Evolutionary conservation across 2,888 invertebrate genomes (phyloP), one percentile per base, ranked within the genome.

Genomic region (Catotricha subobsoleta): DNA sequence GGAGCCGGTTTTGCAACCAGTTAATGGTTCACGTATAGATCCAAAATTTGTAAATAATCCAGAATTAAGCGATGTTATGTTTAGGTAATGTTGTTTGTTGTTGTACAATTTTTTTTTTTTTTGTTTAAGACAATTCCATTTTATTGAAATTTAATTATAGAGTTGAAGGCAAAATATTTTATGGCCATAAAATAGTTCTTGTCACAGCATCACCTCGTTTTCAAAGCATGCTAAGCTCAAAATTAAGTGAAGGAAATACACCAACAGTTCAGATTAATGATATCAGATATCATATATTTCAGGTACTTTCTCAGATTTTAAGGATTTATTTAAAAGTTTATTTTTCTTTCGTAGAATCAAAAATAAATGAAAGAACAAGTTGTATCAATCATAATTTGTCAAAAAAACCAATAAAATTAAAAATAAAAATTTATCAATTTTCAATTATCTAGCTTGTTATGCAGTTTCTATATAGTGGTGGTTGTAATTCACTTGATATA

Each of bases 21-120:
- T 72, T 1, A 66, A 62, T 47, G 75, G 77, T 28, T 81, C 87
- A 0, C 68, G 87, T 44, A 87, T 90, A 49, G 91, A 92, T 65
- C 84, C 88, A 1, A 81, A 84, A 54, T 92, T 87, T 64, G 88
- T 92, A 47, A 92, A 91, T 66, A 91, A 90, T 65, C 84, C 88
- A 0, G 87, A 88, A 54, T 68, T 91, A 28, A 87, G 87, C 50
- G 91, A 91, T 57, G 88, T 91, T 21, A 87, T 87, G 42, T 91
- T 91, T 60, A 67, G 72, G 72, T 72, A 50, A 41, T 37, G 28
- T 39, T 40, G 16, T 29, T 42, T 41, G 5, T 21, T 19, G 12
- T 18, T 38, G 3, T 9, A 13, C 2, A 20, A 28, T 16, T 28
- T 27, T 27, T 25, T 29, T 23, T 39, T 15, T 19, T 33, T 15